Evolutionary conservation across 92 coral and sea anemone species (phyloP), one percentile per base, ranked within the genome.

Genomic region (Parazoanthus atlanticus): DNA sequence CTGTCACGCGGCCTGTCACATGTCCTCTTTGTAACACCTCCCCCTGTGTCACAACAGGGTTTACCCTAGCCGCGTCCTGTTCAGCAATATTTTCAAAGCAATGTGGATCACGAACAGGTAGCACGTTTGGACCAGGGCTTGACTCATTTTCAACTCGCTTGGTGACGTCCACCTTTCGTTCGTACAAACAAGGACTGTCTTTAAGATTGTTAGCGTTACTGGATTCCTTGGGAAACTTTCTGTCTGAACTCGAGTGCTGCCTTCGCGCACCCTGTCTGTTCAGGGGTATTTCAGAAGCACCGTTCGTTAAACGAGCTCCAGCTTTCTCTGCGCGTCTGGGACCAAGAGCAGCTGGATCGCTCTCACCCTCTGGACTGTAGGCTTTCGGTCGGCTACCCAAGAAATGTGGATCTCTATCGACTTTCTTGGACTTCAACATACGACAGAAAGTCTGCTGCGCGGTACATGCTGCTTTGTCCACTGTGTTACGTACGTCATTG

Each of bases 341-440:
- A 23, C 89, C 85, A 21, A 89, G 89, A 49, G 80, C 79, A 75
- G 94, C 92, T 5, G 98, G 88, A 79, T 95, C 98, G 74, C 98
- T 95, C 6, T 92, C 96, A 49, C 98, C 98, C 77, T 95, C 98
- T 17, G 98, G 98, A n/a, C 93, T 94, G 54, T 91, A 90, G 46
- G 90, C 98, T 19, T 90, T 93, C 16, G 98, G 96, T 66, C 94
- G 95, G 28, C 91, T 85, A 29, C 74, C 90, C 52, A 79, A n/a
- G 41, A 77, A 85, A 49, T 74, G 76, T 16, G 89, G 11, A n/a
- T 74, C 71, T 78, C 52, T 82, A 40, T 26, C 70, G 54, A 49
- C 71, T 23, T 65, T 58, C 65, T 52, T 72, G 33, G 81, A 54
- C 23, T 80, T 86, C 15, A n/a, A 66, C 23, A 72, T 36, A 64